Evolutionary conservation across 2,888 invertebrate genomes (phyloP).

Genomic region (Nemotelus nigrinus): DNA sequence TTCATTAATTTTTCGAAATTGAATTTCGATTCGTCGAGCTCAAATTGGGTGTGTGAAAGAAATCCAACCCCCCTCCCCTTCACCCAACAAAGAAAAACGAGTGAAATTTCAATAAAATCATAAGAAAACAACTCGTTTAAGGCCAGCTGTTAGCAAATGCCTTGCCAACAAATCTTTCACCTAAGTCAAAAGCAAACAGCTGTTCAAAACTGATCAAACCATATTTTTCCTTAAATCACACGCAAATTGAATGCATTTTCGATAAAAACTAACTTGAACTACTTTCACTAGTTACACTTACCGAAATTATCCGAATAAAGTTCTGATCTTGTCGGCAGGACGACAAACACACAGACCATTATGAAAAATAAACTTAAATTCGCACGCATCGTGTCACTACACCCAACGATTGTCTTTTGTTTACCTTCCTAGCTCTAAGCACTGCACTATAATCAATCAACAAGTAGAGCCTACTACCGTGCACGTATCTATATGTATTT

Average conservation of each 20-base stretch:
- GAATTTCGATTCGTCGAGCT: too few species aligned
- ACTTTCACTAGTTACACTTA: not conserved
- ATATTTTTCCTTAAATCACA: not conserved
- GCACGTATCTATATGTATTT: too few species aligned
- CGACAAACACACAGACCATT: not conserved
- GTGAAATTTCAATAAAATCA: too few species aligned
- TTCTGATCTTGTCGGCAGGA: not conserved
- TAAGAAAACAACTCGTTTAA: too few species aligned
- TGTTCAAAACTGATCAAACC: not conserved
- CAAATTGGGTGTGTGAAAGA: too few species aligned
- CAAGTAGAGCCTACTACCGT: too few species aligned
- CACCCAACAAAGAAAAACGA: too few species aligned
- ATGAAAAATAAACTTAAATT: not conserved
- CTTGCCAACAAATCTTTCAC: slow-evolving; percentile 10
- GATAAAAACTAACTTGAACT: not conserved
- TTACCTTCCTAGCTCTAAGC: too few species aligned
- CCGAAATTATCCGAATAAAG: not conserved
- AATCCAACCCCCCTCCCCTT: too few species aligned
- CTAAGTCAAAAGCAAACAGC: slow-evolving; percentile 3
- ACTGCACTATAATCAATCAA: too few species aligned
- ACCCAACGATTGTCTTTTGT: not conserved
- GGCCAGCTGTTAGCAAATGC: not conserved
- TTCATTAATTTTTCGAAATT: too few species aligned
- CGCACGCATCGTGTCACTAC: not conserved
- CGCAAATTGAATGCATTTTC: not conserved